Conservation (phyloP, 1,140 invertebrate genomes). For the Agrilus planipennis region DNA sequence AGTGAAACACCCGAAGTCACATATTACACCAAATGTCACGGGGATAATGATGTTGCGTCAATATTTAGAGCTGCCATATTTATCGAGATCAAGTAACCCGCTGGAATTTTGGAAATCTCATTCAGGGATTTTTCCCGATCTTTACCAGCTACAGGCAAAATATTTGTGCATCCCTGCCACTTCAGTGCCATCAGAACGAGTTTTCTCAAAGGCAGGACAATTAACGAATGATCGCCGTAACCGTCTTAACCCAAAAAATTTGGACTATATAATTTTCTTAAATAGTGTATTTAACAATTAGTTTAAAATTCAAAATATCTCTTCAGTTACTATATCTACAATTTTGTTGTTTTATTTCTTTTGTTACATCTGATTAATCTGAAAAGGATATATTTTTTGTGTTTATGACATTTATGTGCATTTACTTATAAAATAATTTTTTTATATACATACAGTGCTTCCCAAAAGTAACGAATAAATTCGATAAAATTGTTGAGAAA, state of each 20-base stretch:
- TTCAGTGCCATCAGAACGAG: slow-evolving; percentile 22
- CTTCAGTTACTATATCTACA: too few species aligned
- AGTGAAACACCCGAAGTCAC: slow-evolving; percentile 7
- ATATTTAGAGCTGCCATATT: slow-evolving; percentile 19
- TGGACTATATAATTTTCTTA: slow-evolving; percentile 17
- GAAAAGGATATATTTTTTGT: too few species aligned
- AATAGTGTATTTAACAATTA: too few species aligned
- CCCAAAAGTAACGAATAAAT: too few species aligned
- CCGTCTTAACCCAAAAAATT: slow-evolving; percentile 15
- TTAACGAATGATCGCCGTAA: slow-evolving; percentile 20
- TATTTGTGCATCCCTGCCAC: slow-evolving; percentile 23
- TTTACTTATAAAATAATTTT: too few species aligned
- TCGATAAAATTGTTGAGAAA: too few species aligned
- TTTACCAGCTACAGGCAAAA: slow-evolving; percentile 18
- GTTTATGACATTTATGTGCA: too few species aligned
- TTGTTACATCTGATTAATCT: too few species aligned
- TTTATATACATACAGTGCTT: too few species aligned
- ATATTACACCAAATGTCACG: slow-evolving; percentile 5
- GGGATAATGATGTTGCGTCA: slow-evolving; percentile 16
- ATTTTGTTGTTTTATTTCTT: too few species aligned
- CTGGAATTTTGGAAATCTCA: slow-evolving; percentile 21
- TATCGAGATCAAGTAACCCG: slow-evolving; percentile 12
- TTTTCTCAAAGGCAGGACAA: slow-evolving; percentile 23
- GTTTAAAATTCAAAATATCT: too few species aligned
- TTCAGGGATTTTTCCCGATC: slow-evolving; percentile 14